Evolutionary conservation across 2,113 vertebrate species (phyloP), one percentile per base, ranked within the genome.

Genomic region (Neopipo cinnamomea): DNA sequence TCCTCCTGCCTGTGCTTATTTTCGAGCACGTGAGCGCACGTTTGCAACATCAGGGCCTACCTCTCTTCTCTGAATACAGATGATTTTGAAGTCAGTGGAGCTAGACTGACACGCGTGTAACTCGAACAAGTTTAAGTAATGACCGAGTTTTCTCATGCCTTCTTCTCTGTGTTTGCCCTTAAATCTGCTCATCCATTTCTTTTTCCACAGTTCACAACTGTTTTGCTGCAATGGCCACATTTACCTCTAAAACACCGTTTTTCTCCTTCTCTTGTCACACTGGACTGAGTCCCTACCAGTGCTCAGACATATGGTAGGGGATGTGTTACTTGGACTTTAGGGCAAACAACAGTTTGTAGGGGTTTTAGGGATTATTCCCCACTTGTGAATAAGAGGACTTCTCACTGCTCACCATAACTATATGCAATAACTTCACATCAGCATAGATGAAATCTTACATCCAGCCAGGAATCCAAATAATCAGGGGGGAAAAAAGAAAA

Each of bases 381-480:
- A 11, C 14, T 71, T 75, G 47, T 21, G 42, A 72, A 24, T 44
- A 84, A 59, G 39, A 88, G 18, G 11, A 16, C 10, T 39, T 73
- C 78, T 52, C 58, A 9, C 31, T 31, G 42, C 52, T 59, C 67
- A 31, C 18, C n/a, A 5, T 25, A 79, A 59, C 16, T 78, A 31
- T 58, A 24, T 10, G 20, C 9, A 72, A 4, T 61, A 85, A 20
- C 42, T 42, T 31, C 8, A 1, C 41, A 17, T 67, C 44, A 17
- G 63, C 0, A 0, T 33, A 68, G 73, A 82, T 65, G 28, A 90
- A 92, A 75, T 39, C 39, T 86, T 39, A 28, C 33, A 76, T 67
- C 65, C 83, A 92, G 68, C 83, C 72, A 88, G 71, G 47, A 95
- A 94, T 80, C 55, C 68, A 94, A 89, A 78, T 31, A 91, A 80